Evolutionary conservation across 2,797 vertebrate species (phyloP).

Genomic region (Sylvilagus floridanus): DNA sequence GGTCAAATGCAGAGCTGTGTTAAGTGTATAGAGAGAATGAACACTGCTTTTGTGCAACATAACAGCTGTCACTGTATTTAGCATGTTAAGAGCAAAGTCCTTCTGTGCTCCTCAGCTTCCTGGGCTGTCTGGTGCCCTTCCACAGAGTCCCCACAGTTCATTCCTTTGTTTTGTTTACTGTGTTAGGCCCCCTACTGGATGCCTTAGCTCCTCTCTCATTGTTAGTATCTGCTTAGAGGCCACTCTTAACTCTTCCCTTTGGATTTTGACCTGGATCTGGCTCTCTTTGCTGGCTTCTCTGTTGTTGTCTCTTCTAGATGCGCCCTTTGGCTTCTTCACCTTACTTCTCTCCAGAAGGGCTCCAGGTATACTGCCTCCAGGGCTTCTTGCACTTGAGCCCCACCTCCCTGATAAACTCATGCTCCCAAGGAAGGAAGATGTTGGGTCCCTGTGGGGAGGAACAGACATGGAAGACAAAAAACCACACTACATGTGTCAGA

Average conservation of each 20-base stretch:
- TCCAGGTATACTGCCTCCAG: background rate
- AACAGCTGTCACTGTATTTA: background rate
- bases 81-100: background rate
- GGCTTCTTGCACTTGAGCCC: background rate
- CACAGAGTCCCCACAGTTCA: background rate
- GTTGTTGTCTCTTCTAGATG: background rate
- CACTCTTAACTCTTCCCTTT: background rate
- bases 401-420: background rate
- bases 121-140: background rate
- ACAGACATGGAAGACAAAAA: background rate
- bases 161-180: background rate
- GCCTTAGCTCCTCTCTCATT: background rate
- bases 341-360: background rate
- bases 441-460: background rate
- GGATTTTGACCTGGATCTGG: background rate
- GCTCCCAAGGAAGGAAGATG: background rate
- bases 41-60: background rate
- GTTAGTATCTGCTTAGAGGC: background rate
- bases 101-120: background rate
- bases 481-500: background rate
- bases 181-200: no score
- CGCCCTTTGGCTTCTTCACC: background rate
- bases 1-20: background rate
- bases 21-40: background rate
- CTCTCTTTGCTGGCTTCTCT: background rate